These are phyloP conservation scores for Ceyx margarethae DNA, from an alignment of 2,113 vertebrate species.

Conservation along the genomic window DNA sequence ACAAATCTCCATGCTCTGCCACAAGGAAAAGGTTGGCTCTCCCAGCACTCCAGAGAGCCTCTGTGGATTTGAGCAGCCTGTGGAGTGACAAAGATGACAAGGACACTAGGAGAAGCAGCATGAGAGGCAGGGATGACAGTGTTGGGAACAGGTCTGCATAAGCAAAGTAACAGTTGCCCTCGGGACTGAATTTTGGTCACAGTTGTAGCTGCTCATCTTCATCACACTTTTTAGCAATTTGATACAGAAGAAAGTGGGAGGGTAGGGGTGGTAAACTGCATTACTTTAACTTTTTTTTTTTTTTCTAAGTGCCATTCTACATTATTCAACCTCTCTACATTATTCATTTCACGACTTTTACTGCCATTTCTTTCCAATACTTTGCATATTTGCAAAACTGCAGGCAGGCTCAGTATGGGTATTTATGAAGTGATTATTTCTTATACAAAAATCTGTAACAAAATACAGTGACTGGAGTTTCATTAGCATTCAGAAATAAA, in stretches of 20 bases:
- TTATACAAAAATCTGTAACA: not conserved
- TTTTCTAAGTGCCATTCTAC: not conserved
- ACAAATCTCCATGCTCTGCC: conserved; percentile 29
- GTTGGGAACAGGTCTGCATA: not conserved
- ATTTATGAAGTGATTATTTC: conserved; percentile 44
- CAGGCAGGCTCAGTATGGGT: not conserved
- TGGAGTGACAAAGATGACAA: not conserved
- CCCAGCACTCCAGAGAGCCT: not conserved
- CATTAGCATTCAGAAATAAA: conserved; percentile 25
- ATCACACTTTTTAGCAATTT: not conserved
- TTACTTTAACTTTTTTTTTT: not conserved
- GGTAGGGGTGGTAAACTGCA: not conserved
- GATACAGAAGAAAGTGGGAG: not conserved
- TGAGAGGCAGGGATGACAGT: not conserved
- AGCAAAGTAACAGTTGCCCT: not conserved
- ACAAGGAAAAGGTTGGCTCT: conserved; percentile 5
- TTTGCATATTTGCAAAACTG: conserved; percentile 38
- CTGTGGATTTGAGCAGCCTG: not conserved
- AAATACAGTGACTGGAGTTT: not conserved
- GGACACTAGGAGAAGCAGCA: not conserved
- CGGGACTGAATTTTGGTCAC: not conserved
- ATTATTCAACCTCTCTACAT: not conserved
- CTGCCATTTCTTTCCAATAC: not conserved
- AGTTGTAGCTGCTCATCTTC: not conserved
- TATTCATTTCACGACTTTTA: not conserved